Conservation (phyloP, 2,113 vertebrate species). For the Aptenodytes patagonicus region DNA sequence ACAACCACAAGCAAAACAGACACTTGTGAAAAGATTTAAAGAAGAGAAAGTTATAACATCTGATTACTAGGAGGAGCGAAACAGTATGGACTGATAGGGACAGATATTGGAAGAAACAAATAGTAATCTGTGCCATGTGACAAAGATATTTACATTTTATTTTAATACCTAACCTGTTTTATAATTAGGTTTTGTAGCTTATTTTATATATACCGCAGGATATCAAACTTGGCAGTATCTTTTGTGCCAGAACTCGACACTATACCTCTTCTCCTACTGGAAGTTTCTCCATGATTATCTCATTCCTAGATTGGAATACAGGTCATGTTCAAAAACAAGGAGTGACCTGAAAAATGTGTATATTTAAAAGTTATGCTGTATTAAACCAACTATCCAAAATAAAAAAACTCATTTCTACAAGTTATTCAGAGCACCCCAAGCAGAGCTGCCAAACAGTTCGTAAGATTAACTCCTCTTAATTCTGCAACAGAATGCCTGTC, state of each 20-base stretch:
- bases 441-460: neutral
- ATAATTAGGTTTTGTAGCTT: neutral
- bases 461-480: neutral
- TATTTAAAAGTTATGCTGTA: neutral
- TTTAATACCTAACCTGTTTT: neutral
- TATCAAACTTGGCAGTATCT: neutral
- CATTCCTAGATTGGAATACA: neutral
- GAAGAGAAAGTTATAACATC: neutral
- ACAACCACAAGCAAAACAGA: neutral
- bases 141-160: neutral
- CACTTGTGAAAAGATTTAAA: neutral
- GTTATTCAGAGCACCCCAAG: neutral
- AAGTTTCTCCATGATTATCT: neutral
- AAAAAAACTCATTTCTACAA: neutral
- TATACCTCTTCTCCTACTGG: neutral
- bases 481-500: neutral
- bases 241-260: neutral
- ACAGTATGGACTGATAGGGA: neutral
- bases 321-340: neutral
- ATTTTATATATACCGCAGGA: neutral
- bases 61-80: fast-evolving
- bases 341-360: neutral
- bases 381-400: neutral
- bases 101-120: neutral
- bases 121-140: neutral